phyloP scores from a whole-genome alignment of 2,888 invertebrate genomes.

The Merodon equestris region DNA sequence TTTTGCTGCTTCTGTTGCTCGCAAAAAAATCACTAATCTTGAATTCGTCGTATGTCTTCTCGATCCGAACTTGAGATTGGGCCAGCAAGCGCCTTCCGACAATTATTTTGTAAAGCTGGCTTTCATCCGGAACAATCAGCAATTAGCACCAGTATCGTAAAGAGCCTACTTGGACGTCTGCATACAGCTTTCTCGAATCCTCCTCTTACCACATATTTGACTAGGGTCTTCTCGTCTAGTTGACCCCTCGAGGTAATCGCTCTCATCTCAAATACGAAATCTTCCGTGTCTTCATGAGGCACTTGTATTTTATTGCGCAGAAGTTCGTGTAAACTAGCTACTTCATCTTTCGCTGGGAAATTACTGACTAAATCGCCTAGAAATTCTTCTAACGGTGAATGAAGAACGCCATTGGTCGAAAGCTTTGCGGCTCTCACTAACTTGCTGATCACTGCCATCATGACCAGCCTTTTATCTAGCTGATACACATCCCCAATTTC shows the following conservation, averaged over 20 bases:
- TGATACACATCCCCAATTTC: conserved; percentile 19
- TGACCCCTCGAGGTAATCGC: not conserved
- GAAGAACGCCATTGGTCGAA: conserved; percentile 7
- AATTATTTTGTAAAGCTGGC: no score
- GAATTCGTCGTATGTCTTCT: no score
- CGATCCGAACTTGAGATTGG: no score
- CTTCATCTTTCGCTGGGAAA: conserved; percentile 16
- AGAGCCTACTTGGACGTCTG: no score
- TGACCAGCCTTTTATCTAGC: conserved; percentile 15
- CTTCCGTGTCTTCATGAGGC: not conserved
- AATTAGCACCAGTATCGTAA: no score
- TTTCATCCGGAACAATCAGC: no score
- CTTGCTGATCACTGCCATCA: conserved; percentile 20
- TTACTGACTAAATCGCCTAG: conserved; percentile 15
- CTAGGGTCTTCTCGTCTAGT: conserved; percentile 15
- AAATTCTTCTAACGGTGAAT: not conserved
- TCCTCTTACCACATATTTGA: conserved; percentile 12
- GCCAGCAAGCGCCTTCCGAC: no score
- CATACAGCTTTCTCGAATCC: no score
- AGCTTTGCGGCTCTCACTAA: conserved; percentile 5
- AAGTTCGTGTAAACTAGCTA: conserved; percentile 19
- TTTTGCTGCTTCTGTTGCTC: no score
- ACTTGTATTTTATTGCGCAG: conserved; percentile 20
- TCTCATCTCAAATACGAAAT: no score
- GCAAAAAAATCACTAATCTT: no score